Conservation (phyloP, 2,888 invertebrate species). For the Hypolimnas misippus region DNA sequence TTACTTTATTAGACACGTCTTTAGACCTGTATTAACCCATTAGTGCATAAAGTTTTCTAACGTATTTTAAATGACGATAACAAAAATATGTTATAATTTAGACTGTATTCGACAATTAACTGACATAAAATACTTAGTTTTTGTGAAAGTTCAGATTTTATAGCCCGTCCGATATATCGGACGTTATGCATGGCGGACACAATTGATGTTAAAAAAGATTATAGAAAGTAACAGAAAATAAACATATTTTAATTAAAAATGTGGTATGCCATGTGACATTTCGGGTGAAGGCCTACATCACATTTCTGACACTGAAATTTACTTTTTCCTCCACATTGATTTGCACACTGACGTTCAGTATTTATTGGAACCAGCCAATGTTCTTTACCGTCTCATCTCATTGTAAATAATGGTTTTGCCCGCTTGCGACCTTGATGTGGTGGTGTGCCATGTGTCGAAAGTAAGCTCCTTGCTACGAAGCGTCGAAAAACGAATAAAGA, state of each 20-base stretch:
- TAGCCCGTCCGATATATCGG: not conserved
- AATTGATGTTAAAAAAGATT: not conserved
- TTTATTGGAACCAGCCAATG: not conserved
- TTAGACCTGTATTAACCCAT: no score
- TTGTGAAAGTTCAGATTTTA: not conserved
- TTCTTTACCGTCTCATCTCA: not conserved
- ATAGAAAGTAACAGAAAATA: not conserved
- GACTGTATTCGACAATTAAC: no score
- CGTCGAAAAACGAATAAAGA: slow-evolving; percentile 19
- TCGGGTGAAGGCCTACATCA: not conserved
- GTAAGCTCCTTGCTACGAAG: no score
- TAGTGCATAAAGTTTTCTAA: no score
- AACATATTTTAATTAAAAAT: not conserved
- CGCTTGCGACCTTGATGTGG: no score
- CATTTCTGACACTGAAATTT: not conserved
- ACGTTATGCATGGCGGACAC: not conserved
- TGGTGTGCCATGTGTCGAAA: no score
- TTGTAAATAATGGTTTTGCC: not conserved
- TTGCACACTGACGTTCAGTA: not conserved
- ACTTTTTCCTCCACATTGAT: not conserved
- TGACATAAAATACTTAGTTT: no score
- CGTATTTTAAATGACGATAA: no score
- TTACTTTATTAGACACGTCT: no score
- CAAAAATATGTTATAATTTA: no score
- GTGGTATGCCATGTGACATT: not conserved